A percentile compares a stretch with the other conserved stretches of the same genome.
Conservation (phyloP, 2,888 invertebrate genomes). For the Leptinotarsa haldemani region DNA sequence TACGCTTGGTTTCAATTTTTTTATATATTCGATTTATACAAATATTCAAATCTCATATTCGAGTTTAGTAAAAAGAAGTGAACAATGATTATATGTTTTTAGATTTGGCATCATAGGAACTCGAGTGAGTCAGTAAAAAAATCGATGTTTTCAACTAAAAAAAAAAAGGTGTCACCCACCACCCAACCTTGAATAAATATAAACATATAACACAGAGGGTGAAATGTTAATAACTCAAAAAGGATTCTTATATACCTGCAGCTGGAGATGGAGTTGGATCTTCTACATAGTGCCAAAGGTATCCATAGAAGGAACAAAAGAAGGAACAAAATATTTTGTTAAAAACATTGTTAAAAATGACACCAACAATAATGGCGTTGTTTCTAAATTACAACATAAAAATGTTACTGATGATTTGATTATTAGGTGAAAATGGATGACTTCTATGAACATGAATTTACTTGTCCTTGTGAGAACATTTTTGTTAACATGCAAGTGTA, state of each 20-base stretch:
- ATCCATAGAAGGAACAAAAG: slow-evolving; percentile 51
- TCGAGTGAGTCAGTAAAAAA: too few species aligned
- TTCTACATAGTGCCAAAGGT: slow-evolving; percentile 57
- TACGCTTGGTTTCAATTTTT: too few species aligned
- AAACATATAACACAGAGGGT: neutral
- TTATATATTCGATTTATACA: too few species aligned
- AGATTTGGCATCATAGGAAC: too few species aligned
- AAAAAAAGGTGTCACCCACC: neutral
- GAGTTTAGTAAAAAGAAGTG: too few species aligned
- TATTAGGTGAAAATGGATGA: slow-evolving; percentile 2
- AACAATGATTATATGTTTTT: too few species aligned
- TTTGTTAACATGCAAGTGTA: neutral
- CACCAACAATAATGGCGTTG: slow-evolving; percentile 14
- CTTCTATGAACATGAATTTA: neutral
- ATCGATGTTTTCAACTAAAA: too few species aligned
- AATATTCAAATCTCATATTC: too few species aligned
- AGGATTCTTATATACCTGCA: slow-evolving; percentile 58
- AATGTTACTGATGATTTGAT: slow-evolving; percentile 1
- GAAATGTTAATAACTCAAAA: slow-evolving; percentile 28
- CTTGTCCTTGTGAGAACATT: neutral
- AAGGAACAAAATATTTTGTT: slow-evolving; percentile 52
- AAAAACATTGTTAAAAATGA: slow-evolving; percentile 44
- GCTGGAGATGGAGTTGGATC: slow-evolving; percentile 55
- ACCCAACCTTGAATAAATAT: neutral
- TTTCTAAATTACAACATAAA: neutral